Conservation (phyloP, 2,113 vertebrate genomes). For the Leptobrachium leishanense region DNA sequence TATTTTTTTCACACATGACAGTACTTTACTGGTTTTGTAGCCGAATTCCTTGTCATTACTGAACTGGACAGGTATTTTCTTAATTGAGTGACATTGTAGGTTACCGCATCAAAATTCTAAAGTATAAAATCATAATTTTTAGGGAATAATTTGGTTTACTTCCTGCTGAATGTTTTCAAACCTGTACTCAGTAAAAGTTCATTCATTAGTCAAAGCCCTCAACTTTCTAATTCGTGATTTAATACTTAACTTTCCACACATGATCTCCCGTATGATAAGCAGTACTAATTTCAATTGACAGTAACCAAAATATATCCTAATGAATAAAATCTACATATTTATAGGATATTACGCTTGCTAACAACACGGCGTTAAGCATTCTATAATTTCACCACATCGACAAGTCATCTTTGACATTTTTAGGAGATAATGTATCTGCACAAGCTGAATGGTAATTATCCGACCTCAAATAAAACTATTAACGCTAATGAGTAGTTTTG, state of each 20-base stretch:
- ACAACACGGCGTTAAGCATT: constrained; percentile 36
- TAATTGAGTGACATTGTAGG: too few species aligned
- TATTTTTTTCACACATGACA: too few species aligned
- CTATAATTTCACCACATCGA: constrained; percentile 26
- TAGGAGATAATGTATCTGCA: constrained; percentile 54
- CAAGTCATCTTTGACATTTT: constrained; percentile 32
- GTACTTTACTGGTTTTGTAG: too few species aligned
- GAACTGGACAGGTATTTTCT: too few species aligned
- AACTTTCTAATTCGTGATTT: too few species aligned
- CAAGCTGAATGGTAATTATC: constrained; percentile 31
- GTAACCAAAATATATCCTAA: background rate
- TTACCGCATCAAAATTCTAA: too few species aligned
- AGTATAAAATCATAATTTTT: too few species aligned
- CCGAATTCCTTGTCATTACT: too few species aligned
- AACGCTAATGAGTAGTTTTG: constrained; percentile 54
- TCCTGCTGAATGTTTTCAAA: too few species aligned
- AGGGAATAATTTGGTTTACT: too few species aligned
- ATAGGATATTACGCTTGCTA: constrained; percentile 16
- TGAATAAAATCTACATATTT: constrained; percentile 7
- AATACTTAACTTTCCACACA: background rate
- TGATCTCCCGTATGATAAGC: background rate
- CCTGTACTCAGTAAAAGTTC: too few species aligned
- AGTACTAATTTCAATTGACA: constrained; percentile 3
- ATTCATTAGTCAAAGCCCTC: too few species aligned
- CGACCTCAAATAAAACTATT: constrained; percentile 49